Conservation (phyloP, 2,797 vertebrate genomes). For the Morelia viridis region DNA sequence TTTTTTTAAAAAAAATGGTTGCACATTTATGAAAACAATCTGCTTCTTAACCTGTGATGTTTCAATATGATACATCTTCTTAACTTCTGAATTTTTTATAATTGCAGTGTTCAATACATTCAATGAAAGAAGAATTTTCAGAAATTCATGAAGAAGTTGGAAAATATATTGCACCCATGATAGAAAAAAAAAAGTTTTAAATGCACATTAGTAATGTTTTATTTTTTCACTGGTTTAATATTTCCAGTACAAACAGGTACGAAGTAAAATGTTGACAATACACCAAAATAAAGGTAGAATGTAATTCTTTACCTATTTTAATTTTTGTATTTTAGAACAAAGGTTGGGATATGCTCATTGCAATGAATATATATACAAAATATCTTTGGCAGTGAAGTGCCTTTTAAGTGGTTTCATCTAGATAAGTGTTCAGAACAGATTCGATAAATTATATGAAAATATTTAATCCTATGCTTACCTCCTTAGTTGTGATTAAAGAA, state of each 20-base stretch:
- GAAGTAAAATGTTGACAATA: background rate
- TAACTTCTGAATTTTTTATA: background rate
- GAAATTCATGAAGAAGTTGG: background rate
- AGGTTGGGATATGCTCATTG: background rate
- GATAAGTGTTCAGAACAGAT: background rate
- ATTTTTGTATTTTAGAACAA: background rate
- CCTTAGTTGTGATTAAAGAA: background rate
- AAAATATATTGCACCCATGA: background rate
- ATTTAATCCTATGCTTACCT: background rate
- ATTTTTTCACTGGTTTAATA: background rate
- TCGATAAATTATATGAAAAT: background rate
- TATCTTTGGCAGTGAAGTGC: background rate
- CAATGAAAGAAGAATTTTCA: background rate
- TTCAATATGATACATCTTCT: background rate
- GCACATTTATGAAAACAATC: slow-evolving; percentile 8
- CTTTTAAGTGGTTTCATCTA: background rate
- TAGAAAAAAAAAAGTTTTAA: background rate
- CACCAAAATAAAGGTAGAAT: background rate
- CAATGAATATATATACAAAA: background rate
- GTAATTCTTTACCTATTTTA: background rate
- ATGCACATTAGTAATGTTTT: background rate
- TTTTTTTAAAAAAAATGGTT: background rate
- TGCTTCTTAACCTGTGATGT: background rate
- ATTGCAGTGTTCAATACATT: background rate
- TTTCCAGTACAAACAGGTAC: background rate